Percentiles rank a stretch among this genome's conserved stretches.
phyloP scores from a whole-genome alignment of 1,140 invertebrate genomes.

The Melitaea cinxia region DNA sequence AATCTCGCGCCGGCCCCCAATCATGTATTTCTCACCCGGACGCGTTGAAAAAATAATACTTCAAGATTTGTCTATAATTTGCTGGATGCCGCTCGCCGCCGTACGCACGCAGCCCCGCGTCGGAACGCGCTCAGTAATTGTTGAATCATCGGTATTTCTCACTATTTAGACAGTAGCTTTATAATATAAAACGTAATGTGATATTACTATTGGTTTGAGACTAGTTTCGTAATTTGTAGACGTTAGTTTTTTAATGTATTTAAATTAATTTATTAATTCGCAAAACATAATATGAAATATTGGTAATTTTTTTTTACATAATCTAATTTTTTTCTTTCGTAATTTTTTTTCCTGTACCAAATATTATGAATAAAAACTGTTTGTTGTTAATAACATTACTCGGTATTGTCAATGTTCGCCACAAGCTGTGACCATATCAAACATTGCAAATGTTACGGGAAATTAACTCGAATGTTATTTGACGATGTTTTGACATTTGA shows the following conservation, averaged over 20 bases:
- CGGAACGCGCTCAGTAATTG: constrained; percentile 31
- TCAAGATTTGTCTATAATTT: constrained; percentile 79
- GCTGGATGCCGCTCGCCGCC: constrained; percentile 56
- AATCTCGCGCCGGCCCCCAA: constrained; percentile 76
- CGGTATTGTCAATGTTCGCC: constrained; percentile 9
- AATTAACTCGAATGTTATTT: constrained; percentile 59
- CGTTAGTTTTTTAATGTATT: neutral
- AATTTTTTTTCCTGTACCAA: too few species aligned
- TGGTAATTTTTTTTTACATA: too few species aligned
- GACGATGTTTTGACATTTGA: constrained; percentile 75
- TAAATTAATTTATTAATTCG: too few species aligned
- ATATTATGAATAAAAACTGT: too few species aligned
- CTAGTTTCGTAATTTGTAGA: neutral
- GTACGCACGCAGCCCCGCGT: constrained; percentile 22
- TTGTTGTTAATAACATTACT: too few species aligned
- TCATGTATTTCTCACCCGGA: constrained; percentile 78
- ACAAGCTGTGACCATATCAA: constrained; percentile 48
- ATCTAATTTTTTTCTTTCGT: too few species aligned
- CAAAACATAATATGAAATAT: too few species aligned
- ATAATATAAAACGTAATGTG: constrained; percentile 36
- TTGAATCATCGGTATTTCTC: constrained; percentile 49
- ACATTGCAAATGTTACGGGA: constrained; percentile 54
- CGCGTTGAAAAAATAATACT: constrained; percentile 76
- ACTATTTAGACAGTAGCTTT: constrained; percentile 64
- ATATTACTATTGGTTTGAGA: constrained; percentile 32